Evolutionary conservation across 2,797 vertebrate genomes (phyloP).

Genomic region (Steatocranus sp.): DNA sequence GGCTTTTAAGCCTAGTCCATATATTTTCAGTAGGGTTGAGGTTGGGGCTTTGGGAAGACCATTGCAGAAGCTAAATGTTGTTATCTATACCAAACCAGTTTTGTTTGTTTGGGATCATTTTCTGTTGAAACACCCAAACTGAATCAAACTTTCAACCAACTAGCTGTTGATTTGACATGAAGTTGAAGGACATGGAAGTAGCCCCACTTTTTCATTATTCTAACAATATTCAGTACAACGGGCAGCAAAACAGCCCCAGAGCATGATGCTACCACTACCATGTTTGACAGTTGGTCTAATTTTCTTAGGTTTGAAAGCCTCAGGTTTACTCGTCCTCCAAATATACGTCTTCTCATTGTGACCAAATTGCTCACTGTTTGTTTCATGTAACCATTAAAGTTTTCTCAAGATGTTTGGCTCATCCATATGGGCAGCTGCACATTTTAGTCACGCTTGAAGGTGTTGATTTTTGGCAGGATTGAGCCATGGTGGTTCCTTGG

Average conservation of each 20-base stretch:
- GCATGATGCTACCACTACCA: background rate
- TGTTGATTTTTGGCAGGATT: background rate
- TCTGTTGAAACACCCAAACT: background rate
- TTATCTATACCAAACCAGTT: background rate
- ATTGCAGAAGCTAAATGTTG: background rate
- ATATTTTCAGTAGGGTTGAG: background rate
- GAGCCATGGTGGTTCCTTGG: background rate
- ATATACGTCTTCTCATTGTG: background rate
- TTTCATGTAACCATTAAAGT: background rate
- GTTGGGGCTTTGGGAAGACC: background rate
- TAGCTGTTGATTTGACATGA: accelerated
- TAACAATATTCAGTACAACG: background rate
- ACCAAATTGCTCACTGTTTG: background rate
- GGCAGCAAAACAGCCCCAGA: background rate
- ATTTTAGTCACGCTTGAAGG: background rate
- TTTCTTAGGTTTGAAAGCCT: background rate
- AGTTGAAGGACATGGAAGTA: background rate
- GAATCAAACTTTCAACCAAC: background rate
- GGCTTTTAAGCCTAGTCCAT: background rate
- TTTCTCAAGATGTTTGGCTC: accelerated
- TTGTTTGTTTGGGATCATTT: background rate
- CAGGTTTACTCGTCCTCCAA: background rate
- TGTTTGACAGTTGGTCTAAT: background rate
- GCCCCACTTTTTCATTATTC: background rate
- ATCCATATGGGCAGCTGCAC: background rate